Conservation (phyloP, 2,888 invertebrate species). For the Drosophila mimica region DNA sequence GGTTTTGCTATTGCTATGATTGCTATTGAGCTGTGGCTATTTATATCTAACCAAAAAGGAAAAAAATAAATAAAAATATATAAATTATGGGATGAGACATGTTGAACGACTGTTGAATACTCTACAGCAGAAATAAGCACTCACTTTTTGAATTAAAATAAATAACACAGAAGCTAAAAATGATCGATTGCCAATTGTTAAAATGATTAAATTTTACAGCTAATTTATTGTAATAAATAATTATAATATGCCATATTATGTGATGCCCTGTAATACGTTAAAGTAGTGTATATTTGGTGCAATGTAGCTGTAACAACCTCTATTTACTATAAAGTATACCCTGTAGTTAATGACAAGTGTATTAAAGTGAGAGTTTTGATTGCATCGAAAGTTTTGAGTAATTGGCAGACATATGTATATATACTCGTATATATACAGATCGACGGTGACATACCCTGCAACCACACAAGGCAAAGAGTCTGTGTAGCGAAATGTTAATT, state of each 20-base stretch:
- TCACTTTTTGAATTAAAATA: not conserved
- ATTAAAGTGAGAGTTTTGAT: not conserved
- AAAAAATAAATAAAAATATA: not conserved
- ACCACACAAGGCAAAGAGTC: not conserved
- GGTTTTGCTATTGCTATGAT: constrained; percentile 48
- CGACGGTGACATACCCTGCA: constrained; percentile 5
- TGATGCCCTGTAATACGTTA: not conserved
- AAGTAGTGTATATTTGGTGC: not conserved
- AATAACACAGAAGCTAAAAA: not conserved
- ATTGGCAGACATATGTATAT: too few species aligned
- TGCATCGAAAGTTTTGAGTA: not conserved
- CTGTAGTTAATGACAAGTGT: not conserved
- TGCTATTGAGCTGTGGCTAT: constrained; percentile 55
- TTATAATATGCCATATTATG: not conserved
- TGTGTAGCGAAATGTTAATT: not conserved
- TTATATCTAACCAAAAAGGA: constrained; percentile 36
- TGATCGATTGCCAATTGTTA: not conserved
- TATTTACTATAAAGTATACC: not conserved
- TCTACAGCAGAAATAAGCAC: not conserved
- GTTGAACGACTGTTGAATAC: not conserved
- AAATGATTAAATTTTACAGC: not conserved
- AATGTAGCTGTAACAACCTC: not conserved
- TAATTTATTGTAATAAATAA: not conserved
- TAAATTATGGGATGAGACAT: not conserved
- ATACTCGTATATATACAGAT: too few species aligned